These are phyloP conservation scores for Chesias legatella DNA, from an alignment of 2,888 invertebrate species.

Conservation along the genomic window DNA sequence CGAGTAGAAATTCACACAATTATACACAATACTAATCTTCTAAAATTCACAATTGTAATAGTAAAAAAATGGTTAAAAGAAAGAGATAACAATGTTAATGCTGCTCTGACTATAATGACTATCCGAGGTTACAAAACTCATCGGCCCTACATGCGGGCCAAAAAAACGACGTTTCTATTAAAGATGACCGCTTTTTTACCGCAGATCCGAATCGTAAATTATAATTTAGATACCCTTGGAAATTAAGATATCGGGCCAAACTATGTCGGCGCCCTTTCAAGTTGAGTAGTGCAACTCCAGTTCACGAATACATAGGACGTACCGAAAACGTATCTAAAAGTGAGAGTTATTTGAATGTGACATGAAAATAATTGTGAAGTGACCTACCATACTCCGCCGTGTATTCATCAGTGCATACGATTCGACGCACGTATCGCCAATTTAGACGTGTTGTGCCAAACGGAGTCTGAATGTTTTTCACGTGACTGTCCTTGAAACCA, in stretches of 20 bases:
- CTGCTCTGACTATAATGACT: slow-evolving; percentile 42
- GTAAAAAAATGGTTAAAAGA: slow-evolving; percentile 33
- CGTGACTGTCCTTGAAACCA: slow-evolving; percentile 25
- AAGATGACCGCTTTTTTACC: slow-evolving; percentile 64
- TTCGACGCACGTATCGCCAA: slow-evolving; percentile 66
- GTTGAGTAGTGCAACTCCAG: slow-evolving; percentile 55
- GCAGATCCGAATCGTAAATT: slow-evolving; percentile 67
- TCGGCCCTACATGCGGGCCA: slow-evolving; percentile 60
- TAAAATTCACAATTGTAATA: not conserved
- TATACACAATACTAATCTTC: not conserved
- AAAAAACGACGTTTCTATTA: slow-evolving; percentile 77
- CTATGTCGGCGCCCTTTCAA: slow-evolving; percentile 66
- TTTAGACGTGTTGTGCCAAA: slow-evolving; percentile 49
- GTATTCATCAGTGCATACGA: slow-evolving; percentile 49
- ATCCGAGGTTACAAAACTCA: slow-evolving; percentile 55
- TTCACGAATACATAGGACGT: slow-evolving; percentile 59
- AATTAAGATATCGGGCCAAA: slow-evolving; percentile 74
- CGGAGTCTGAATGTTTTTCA: slow-evolving; percentile 21
- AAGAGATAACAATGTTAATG: slow-evolving; percentile 52
- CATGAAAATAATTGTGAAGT: slow-evolving; percentile 39
- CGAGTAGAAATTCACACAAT: slow-evolving; percentile 10
- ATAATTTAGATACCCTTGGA: slow-evolving; percentile 71
- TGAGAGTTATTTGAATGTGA: slow-evolving; percentile 3
- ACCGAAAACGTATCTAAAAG: slow-evolving; percentile 46
- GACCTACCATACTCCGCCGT: slow-evolving; percentile 61